Base-by-base conservation (phyloP, 2,888 invertebrate species). In the Phymatocera aterrima region DNA sequence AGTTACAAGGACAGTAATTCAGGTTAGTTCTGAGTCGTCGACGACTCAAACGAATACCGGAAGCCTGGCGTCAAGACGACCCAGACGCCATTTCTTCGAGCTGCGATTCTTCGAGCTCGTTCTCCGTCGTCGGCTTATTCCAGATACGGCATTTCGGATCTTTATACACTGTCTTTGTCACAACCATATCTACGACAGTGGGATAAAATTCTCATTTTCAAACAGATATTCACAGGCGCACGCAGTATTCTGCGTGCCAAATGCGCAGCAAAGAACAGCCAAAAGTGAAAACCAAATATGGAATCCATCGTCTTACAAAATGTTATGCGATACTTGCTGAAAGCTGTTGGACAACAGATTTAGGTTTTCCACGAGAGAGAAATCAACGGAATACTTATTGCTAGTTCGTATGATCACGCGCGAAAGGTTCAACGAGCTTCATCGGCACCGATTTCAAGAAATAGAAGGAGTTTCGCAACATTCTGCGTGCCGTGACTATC, bases 141-240 rank as follows among this genome's bases (percentile, higher is more conserved):
- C 75, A 37, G 6, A 31, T 15, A 40, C 61, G n/a, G 3, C 46
- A 12, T 60, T 74, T 68, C 21, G 18, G 12, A 31, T 31, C 34
- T 43, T 78, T 43, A 54, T 57, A 34, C 51, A 60, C 64, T 65
- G 79, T 79, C 77, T 84, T 84, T 80, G 84, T 85, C 85, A 85
- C 81, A 85, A 85, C 85, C 85, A 85, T 81, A 85, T 79, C 85
- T 85, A 79, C 4, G 70, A 57, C 28, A 60, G 28, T 43, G 3
- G 18, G 31, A 75, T 54, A 10, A 37, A 64, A 37, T 64, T 57
- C 24, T 8, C 18, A n/a, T 34, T 64, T 64, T 37, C 37, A n/a
- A n/a, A n/a, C n/a, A n/a, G n/a, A n/a, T n/a, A n/a, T n/a, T n/a
- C n/a, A n/a, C n/a, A n/a, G n/a, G n/a, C n/a, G n/a, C n/a, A n/a